Conservation (phyloP, 2,797 vertebrate genomes). For the Garrulus glandarius region DNA sequence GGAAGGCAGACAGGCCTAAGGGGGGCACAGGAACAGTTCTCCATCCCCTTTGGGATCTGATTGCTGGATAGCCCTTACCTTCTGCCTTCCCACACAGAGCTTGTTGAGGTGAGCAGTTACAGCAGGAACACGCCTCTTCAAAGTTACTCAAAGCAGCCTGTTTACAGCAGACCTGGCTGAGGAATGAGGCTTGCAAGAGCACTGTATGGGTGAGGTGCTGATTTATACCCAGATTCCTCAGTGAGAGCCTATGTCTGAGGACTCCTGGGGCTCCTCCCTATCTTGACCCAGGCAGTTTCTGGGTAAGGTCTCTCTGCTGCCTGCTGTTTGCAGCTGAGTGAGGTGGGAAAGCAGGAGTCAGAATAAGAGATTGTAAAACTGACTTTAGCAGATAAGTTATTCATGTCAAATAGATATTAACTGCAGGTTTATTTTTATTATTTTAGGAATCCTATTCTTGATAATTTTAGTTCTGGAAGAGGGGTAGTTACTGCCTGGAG, state of each 20-base stretch:
- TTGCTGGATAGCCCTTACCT: background rate
- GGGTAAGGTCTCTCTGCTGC: background rate
- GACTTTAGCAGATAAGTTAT: background rate
- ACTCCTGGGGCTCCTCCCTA: background rate
- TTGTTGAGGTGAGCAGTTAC: background rate
- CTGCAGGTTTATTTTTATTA: background rate
- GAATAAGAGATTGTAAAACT: background rate
- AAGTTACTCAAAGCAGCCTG: background rate
- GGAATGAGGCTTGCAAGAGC: background rate
- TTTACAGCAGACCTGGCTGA: background rate
- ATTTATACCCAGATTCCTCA: background rate
- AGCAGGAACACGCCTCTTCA: background rate
- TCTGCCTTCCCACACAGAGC: background rate
- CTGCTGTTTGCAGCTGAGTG: background rate
- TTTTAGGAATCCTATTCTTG: background rate
- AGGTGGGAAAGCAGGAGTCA: background rate
- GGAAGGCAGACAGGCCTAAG: background rate
- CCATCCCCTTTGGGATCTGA: background rate
- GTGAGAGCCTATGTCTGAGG: background rate
- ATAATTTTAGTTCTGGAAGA: background rate
- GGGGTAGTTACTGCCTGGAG: background rate
- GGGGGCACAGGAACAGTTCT: background rate
- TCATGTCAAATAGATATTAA: background rate
- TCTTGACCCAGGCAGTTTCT: background rate
- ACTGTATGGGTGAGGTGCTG: background rate